phyloP scores from a whole-genome alignment of 1,140 invertebrate species.

The Anastrepha obliqua region DNA sequence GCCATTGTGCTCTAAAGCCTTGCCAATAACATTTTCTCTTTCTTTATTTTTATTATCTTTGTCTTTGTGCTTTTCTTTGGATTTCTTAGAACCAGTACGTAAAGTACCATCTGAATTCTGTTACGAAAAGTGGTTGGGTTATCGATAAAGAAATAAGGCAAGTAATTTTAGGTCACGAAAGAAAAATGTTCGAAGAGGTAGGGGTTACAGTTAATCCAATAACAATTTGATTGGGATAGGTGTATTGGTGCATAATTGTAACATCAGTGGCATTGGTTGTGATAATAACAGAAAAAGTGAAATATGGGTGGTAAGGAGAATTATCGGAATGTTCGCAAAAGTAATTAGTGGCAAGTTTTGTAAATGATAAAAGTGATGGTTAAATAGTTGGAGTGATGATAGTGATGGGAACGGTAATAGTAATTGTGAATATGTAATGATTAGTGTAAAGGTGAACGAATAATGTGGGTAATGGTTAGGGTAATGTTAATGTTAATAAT shows the following conservation, averaged over 20 bases:
- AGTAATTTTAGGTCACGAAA: not conserved
- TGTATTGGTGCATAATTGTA: not conserved
- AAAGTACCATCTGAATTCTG: conserved; percentile 32
- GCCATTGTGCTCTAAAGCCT: conserved; percentile 53
- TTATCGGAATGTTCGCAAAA: not conserved
- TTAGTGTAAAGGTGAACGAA: no score
- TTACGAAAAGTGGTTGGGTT: not conserved
- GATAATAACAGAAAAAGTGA: not conserved
- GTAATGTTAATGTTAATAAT: not conserved
- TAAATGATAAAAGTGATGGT: no score
- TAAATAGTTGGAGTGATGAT: no score
- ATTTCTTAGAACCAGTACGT: conserved; percentile 62
- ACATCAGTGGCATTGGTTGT: not conserved
- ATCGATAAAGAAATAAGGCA: not conserved
- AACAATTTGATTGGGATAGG: not conserved
- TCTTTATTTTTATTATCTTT: conserved; percentile 71
- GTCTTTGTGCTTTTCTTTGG: conserved; percentile 69
- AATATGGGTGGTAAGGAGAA: not conserved
- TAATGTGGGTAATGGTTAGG: not conserved
- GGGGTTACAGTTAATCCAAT: not conserved
- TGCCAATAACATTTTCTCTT: conserved; percentile 66
- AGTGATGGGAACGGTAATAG: no score
- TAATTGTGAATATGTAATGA: no score
- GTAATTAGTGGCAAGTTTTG: no score
- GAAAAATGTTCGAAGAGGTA: not conserved